phyloP scores from a whole-genome alignment of 2,888 invertebrate species.

The Ichneumon xanthorius region DNA sequence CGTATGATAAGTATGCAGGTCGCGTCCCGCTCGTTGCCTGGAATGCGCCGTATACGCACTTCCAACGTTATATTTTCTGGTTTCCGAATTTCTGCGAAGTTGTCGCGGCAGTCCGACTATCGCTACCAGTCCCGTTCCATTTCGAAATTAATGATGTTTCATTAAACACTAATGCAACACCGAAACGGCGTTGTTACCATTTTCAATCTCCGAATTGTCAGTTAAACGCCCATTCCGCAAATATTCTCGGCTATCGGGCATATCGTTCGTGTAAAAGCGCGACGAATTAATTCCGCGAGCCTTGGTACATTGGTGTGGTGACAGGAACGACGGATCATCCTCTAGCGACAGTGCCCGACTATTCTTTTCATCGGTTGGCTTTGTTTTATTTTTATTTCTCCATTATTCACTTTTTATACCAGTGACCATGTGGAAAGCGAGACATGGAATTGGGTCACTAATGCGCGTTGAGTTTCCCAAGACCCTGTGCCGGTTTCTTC shows the following conservation, averaged over 20 bases:
- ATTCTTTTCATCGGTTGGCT: background rate
- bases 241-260: constrained; percentile 56
- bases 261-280: constrained; percentile 38
- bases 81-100: background rate
- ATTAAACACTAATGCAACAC: constrained; percentile 43
- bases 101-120: constrained; percentile 1
- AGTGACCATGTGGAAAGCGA: background rate
- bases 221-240: constrained; percentile 50
- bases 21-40: constrained; percentile 22
- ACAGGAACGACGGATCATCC: constrained; percentile 39
- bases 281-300: constrained; percentile 39
- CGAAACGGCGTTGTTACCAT: constrained; percentile 1
- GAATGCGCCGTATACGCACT: background rate
- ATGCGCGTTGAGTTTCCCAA: background rate
- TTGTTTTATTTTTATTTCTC: constrained; percentile 6
- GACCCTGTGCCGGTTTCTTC: background rate
- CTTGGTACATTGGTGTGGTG: constrained; percentile 35
- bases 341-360: background rate
- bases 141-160: constrained; percentile 41
- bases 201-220: constrained; percentile 49
- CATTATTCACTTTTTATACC: background rate
- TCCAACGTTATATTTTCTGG: constrained; percentile 13
- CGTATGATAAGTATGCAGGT: constrained; percentile 36
- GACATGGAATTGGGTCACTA: background rate
- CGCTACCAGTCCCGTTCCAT: background rate